Evolutionary conservation across 2,113 vertebrate species (phyloP), one percentile per base, ranked within the genome.

Genomic region (Synchiropus splendidus): DNA sequence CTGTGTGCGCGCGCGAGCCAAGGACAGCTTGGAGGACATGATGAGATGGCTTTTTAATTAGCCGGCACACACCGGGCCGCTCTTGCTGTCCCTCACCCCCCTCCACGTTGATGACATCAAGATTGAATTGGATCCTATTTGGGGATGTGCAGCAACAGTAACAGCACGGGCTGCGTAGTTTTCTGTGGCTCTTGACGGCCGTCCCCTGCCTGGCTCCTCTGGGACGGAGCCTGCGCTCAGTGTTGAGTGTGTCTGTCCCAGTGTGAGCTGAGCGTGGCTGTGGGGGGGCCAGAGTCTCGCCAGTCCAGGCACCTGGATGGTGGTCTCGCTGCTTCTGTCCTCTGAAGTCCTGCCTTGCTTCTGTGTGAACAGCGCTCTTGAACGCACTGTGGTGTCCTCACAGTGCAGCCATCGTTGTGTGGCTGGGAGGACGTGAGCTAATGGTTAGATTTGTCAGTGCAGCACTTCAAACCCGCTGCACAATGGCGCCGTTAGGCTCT

Each of bases 11-110:
- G n/a, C n/a, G n/a, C 59, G 88, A 88, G 86, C 87, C 59, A 97
- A 94, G 88, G 89, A 84, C 77, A 88, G 81, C 41, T 84, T 70
- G 64, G 91, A 97, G 78, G 92, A 97, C 70, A 82, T 88, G 90
- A 91, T 93, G 88, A 82, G 80, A 81, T 79, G 74, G 69, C 67
- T 84, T 81, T 82, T 82, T 85, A 80, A 82, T 84, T 83, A 81
- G 79, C 75, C 54, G 18, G 57, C 57, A 16, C 74, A 75, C 72
- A 79, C 71, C 53, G 41, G 66, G 51, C 63, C 57, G 67, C 68
- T 78, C 67, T 58, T 56, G 50, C 60, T 61, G 42, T 55, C 65
- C 42, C 58, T 66, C 51, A 64, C 55, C 72, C 60, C 58, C 68
- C 58, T 61, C 58, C 62, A 57, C 55, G 75, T 82, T 74, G 81